Conservation (phyloP, 2,113 vertebrate species). For the Sclerurus mexicanus region DNA sequence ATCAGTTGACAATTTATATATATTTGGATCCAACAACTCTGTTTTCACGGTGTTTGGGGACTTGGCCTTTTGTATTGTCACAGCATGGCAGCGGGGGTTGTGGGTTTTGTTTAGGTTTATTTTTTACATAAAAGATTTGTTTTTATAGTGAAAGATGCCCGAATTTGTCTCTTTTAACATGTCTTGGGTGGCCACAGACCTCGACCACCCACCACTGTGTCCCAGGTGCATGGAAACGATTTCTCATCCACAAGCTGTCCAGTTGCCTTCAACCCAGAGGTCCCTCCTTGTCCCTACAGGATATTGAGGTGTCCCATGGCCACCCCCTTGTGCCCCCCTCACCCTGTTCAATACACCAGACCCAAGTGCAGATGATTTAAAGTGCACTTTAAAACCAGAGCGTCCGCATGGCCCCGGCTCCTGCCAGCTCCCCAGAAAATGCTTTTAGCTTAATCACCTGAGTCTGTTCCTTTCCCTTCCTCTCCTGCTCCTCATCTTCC, state of each 20-base stretch:
- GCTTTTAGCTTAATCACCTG: constrained; percentile 32
- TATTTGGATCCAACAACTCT: constrained; percentile 50
- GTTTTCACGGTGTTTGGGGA: constrained; percentile 35
- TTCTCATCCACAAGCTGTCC: not conserved
- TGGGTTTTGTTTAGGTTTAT: constrained; percentile 65
- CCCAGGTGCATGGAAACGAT: too few species aligned
- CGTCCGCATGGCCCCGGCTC: fast-evolving
- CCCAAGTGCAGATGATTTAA: not conserved
- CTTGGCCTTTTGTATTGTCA: constrained; percentile 55
- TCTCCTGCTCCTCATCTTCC: not conserved
- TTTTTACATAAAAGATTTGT: constrained; percentile 67
- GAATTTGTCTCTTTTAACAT: not conserved
- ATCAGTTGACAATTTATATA: constrained; percentile 2
- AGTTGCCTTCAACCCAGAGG: fast-evolving
- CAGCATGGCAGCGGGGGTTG: constrained; percentile 43
- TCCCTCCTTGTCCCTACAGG: fast-evolving
- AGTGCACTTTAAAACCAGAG: not conserved
- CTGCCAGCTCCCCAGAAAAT: not conserved
- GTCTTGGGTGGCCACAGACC: not conserved
- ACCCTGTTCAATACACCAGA: not conserved
- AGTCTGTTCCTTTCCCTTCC: not conserved
- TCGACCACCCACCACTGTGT: too few species aligned
- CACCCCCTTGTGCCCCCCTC: not conserved
- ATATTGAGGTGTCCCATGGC: not conserved
- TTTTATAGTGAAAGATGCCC: constrained; percentile 54